Evolutionary conservation across 2,797 vertebrate species (phyloP), one percentile per base, ranked within the genome.

Genomic region (Cynodonichthys magdalenae): DNA sequence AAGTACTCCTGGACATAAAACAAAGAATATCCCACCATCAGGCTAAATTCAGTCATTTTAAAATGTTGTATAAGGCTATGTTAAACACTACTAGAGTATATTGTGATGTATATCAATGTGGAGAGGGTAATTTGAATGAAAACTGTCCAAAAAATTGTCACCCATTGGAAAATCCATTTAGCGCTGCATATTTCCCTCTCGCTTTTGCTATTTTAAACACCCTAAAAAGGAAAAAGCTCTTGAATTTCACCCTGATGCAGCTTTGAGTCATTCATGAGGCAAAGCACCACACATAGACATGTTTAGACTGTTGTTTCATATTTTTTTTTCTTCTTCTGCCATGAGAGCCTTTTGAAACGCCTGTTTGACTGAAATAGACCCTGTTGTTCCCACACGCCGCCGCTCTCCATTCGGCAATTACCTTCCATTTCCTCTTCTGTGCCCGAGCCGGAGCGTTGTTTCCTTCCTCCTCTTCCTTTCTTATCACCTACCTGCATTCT

Each of bases 401-500:
- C 11, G 36, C 84, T 79, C 86, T 79, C 79, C 81, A 74, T 86
- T 81, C 56, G 60, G 75, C 81, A 86, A 81, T 83, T 77, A 79
- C 79, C 74, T 44, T 68, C 54, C 59, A 59, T 74, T 75, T 65
- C 65, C 53, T 66, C 46, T 68, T 69, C 68, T 86, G 80, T 77
- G 79, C 77, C 79, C 27, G 76, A 76, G 82, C 85, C 48, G 66
- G 64, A 77, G 75, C 55, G 52, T 59, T 75, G 82, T 72, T 87
- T 90, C 87, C 80, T 76, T 86, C 75, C 75, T 86, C 72, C 71
- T 82, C 82, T 42, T 84, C 67, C 80, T 83, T 80, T 83, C 89
- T 91, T 90, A 91, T 92, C 90, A 69, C 77, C 75, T 82, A 87
- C 89, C 83, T 90, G 73, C 89, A 87, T 90, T 91, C 82, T 84